Base-by-base conservation (phyloP, 2,888 invertebrate species). In the Seira musarum region DNA sequence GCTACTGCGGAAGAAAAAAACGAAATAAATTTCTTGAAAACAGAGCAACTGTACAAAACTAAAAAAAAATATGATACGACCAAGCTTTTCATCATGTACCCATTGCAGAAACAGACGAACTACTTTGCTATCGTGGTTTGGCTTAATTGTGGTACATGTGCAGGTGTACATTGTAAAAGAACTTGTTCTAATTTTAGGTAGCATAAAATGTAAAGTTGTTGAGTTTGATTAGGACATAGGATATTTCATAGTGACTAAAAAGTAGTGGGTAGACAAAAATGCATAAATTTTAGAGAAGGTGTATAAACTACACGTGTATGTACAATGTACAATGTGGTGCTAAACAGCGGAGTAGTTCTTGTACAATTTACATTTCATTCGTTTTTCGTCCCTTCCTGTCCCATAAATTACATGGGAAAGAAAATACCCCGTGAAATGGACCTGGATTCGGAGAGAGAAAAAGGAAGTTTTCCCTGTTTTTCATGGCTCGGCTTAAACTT, bases 321-420 rank as follows among this genome's bases (percentile, higher is more conserved):
- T n/a, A n/a, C n/a, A n/a, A n/a, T n/a, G n/a, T n/a, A n/a, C n/a
- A n/a, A 8, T 30, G 2, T 2, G 30, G 30, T 30, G 30, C 8
- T 30, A 30, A 30, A 57, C 35, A 22, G 60, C 24, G 64, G 40
- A 22, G 60, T 30, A 65, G 60, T 66, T 35, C 66, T 49, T 74
- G 53, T 69, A 69, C 53, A 75, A 75, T 75, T 75, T 68, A 68
- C 75, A 75, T 75, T 75, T 40, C 17, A 57, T 30, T 74, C 57
- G 35, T 66, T 65, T 74, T 67, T 57, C 74, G 74, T 74, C 74
- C 75, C 75, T 68, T 46, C 68, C 46, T 75, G 75, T 75, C 75
- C 40, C 75, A 75, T 75, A 75, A 75, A 75, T 75, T 75, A 75
- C 68, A 30, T 30, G 30, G 8, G 30, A 30, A 8, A 13, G 65